These are phyloP conservation scores for Cottus gobio DNA, from an alignment of 2,113 vertebrate species.

Conservation along the genomic window DNA sequence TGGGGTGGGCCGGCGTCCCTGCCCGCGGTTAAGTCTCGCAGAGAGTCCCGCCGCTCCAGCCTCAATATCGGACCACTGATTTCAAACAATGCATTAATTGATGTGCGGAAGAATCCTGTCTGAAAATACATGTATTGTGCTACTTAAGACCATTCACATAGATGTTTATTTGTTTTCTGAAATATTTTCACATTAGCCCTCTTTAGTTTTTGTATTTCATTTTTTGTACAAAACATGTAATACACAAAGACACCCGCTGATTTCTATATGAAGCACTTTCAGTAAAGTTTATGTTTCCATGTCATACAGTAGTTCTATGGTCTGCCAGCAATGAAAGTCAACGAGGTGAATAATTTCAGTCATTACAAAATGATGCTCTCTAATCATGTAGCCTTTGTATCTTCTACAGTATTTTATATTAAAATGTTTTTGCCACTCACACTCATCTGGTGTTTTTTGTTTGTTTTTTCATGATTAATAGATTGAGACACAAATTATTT, in stretches of 20 bases:
- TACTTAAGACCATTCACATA: background rate
- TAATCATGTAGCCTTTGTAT: conserved; percentile 25
- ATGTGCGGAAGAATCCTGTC: conserved; percentile 92
- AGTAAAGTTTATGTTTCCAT: conserved; percentile 29
- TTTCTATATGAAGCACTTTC: conserved; percentile 74
- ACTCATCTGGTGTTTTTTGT: background rate
- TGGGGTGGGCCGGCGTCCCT: conserved; percentile 58
- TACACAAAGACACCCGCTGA: conserved; percentile 41
- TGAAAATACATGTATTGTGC: conserved; percentile 66
- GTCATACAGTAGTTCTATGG: conserved; percentile 29
- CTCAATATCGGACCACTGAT: conserved; percentile 75
- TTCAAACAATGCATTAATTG: conserved; percentile 87
- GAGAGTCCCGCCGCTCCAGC: conserved; percentile 87
- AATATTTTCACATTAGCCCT: conserved; percentile 14
- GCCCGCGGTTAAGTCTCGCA: conserved; percentile 80
- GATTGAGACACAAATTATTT: background rate
- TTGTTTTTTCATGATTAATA: background rate
- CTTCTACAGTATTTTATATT: conserved; percentile 54
- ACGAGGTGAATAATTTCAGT: conserved; percentile 21
- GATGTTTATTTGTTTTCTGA: conserved; percentile 32
- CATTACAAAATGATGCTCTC: conserved; percentile 5
- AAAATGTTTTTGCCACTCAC: conserved; percentile 40
- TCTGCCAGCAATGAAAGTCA: conserved; percentile 25
- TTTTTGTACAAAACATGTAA: conserved; percentile 30
- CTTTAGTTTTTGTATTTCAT: conserved; percentile 40